Percentiles rank a stretch among this genome's conserved stretches.
Evolutionary conservation across 2,797 vertebrate genomes (phyloP).

Genomic region (Poeciliopsis gracilis): DNA sequence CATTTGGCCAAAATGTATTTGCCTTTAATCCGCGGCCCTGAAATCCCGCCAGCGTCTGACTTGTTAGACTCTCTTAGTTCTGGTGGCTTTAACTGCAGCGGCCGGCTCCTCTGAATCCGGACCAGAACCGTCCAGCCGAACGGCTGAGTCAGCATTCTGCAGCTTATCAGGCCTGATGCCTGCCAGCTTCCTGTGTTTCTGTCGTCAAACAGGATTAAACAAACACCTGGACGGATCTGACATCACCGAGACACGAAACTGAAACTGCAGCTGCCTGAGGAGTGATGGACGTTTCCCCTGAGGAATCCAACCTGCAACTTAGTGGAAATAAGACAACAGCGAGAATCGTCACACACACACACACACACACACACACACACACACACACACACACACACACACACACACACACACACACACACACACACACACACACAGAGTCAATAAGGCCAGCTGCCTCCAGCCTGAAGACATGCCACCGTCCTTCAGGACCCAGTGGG

Average conservation of each 20-base stretch:
- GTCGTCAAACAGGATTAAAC: constrained; percentile 56
- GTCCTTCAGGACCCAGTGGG: constrained; percentile 6
- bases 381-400: too few species aligned
- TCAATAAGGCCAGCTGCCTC: neutral
- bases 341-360: too few species aligned
- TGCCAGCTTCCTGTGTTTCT: constrained; percentile 42
- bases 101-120: constrained; percentile 59
- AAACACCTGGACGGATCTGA: constrained; percentile 45
- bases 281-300: too few species aligned
- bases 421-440: neutral
- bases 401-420: neutral
- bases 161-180: constrained; percentile 64
- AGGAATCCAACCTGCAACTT: too few species aligned
- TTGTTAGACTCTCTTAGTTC: constrained; percentile 74
- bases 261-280: too few species aligned
- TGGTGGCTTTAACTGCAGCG: constrained; percentile 66
- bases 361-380: neutral
- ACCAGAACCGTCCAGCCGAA: constrained; percentile 34
- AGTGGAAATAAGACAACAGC: too few species aligned
- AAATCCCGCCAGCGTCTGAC: constrained; percentile 34
- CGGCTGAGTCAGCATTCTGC: constrained; percentile 51
- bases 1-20: constrained; percentile 57
- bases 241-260: too few species aligned
- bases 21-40: constrained; percentile 52
- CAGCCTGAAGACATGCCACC: neutral